Evolutionary conservation across 2,888 invertebrate species (phyloP), one percentile per base, ranked within the genome.

Genomic region (Yponomeuta malinellus): DNA sequence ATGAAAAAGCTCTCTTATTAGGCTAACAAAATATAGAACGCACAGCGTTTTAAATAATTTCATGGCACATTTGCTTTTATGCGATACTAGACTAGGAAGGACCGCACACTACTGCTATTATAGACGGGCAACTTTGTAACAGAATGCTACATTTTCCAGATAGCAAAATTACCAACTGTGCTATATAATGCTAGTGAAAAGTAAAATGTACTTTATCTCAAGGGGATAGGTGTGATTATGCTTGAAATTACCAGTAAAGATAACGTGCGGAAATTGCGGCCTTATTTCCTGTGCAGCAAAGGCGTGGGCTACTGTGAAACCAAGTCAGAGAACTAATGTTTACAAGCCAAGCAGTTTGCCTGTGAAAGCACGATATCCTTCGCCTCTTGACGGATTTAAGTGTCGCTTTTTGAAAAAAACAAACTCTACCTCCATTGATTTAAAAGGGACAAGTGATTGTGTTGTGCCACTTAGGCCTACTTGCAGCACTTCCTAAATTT

Each of bases 291-390:
- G 43, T n/a, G 10, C n/a, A 33, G 43, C 43, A 43, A 43, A 43
- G 43, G 43, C 43, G 43, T 43, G 59, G 3, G 37, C n/a, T 71
- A 70, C 71, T 70, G 71, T 69, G 70, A 52, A 68, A 52, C 69
- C 69, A 59, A 71, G 70, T 71, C 70, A 72, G 65, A 48, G 71
- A 70, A 65, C 71, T 71, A 72, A 71, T 72, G 71, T 72, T 70
- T 71, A 69, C 70, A 29, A 63, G 37, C 67, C 65, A 33, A 65
- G 65, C 65, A 31, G 48, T 66, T 69, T 43, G 52, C 71, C 68
- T 65, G 71, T 69, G 31, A 65, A 1, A 23, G 64, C 64, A 10
- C 31, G 33, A 29, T 5, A 65, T 65, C 33, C 33, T 12, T 65
- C 33, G 9, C 33, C 65, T 31, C 15, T 65, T 31, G 12, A 33